Conservation (phyloP, 1,140 invertebrate genomes). For the Diprion similis region DNA sequence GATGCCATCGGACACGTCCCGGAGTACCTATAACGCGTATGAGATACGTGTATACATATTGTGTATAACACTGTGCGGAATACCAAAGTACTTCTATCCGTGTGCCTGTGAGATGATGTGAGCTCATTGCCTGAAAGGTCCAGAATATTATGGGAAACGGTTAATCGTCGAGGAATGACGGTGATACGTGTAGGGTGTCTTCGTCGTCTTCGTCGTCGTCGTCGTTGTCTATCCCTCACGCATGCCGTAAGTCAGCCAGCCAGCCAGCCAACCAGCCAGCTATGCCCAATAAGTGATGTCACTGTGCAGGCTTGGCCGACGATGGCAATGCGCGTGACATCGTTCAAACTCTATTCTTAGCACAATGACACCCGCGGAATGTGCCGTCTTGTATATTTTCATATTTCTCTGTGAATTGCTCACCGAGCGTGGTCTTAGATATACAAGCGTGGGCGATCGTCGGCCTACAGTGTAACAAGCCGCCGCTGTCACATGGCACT, state of each 20-base stretch:
- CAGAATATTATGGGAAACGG: neutral
- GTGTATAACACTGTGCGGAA: too few relatives aligned
- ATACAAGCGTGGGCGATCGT: neutral
- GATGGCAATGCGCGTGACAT: neutral
- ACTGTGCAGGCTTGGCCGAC: neutral
- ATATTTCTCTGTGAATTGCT: neutral
- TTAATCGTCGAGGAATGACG: neutral
- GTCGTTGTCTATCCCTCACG: too few relatives aligned
- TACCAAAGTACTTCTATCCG: too few relatives aligned
- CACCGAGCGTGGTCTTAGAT: neutral
- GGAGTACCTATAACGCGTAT: too few relatives aligned
- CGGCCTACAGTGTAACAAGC: neutral
- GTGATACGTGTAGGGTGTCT: neutral
- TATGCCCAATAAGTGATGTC: neutral
- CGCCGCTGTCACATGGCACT: neutral
- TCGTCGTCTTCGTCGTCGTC: too few relatives aligned
- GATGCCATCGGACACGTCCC: too few relatives aligned
- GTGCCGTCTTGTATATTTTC: neutral
- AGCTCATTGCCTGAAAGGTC: too few relatives aligned
- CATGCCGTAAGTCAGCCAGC: too few relatives aligned
- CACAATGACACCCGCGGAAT: constrained; percentile 1
- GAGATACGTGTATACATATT: too few relatives aligned
- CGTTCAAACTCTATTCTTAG: neutral
- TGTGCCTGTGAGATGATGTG: too few relatives aligned
- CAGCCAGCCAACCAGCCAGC: too few relatives aligned